Conservation (phyloP, 2,113 vertebrate genomes). For the Ahaetulla prasina region DNA sequence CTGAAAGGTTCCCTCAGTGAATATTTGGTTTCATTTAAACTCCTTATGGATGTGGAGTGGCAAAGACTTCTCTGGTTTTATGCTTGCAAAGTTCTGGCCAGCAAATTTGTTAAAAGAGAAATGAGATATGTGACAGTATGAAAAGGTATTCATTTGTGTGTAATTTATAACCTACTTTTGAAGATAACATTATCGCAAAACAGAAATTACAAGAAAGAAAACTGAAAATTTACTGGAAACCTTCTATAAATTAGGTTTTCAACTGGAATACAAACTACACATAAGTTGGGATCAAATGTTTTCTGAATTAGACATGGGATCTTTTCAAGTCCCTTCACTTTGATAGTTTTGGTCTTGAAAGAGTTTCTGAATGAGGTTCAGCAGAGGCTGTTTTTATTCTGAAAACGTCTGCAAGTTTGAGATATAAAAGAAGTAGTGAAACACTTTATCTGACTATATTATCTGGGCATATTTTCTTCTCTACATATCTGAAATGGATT, state of each 20-base stretch:
- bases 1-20: conserved; percentile 22
- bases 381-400: background rate
- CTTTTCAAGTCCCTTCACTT: background rate
- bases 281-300: background rate
- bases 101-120: background rate
- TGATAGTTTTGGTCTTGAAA: background rate
- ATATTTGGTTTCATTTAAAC: background rate
- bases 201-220: background rate
- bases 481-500: background rate
- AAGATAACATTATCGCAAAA: background rate
- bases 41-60: background rate
- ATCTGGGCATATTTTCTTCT: background rate
- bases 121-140: background rate
- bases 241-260: background rate
- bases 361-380: background rate
- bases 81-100: background rate
- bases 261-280: background rate
- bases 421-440: background rate
- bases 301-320: background rate
- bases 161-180: background rate
- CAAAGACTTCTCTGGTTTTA: conserved; percentile 7
- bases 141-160: background rate
- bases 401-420: background rate
- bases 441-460: background rate
- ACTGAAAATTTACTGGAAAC: background rate